Evolutionary conservation across 2,797 vertebrate genomes (phyloP), one percentile per base, ranked within the genome.

Genomic region (Babyrousa celebensis): DNA sequence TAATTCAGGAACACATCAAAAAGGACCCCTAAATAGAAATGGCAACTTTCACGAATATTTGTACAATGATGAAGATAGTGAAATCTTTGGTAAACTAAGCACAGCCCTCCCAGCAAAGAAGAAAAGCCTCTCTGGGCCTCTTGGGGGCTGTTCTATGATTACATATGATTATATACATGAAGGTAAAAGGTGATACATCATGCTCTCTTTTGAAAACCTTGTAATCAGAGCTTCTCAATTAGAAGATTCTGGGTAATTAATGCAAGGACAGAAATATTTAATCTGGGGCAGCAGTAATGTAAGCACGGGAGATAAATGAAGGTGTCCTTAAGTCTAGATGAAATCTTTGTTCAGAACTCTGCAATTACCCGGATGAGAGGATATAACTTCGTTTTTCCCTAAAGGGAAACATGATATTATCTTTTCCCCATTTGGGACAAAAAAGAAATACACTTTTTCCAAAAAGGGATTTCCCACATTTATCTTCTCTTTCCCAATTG

Each of bases 51-150:
- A 98, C 95, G 91, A 96, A 94, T 98, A 94, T 93, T 98, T 98
- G 95, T 97, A 97, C 96, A 97, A 97, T 90, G 97, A 97, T 97
- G 97, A 98, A 98, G 97, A 97, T 92, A 98, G 96, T 98, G 96
- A 98, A 98, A 98, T 97, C 95, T 95, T 98, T 98, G 96, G 92
- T 98, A 98, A 98, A 98, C 97, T 97, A 97, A 98, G 91, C 96
- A 97, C 96, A 94, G 92, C 97, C 96, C 96, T 97, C 96, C 96
- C 97, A 97, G 97, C 85, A 98, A 98, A 97, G 79, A 97, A 96
- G 92, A 91, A 96, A 70, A 48, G 36, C 71, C 21, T 92, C 89
- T 80, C 16, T 68, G 32, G 91, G 68, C 85, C 92, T 95, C 67
- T 88, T 95, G 88, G 93, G 67, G 92, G 65, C 82, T 91, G 96